Percentiles rank a stretch among this genome's conserved stretches.
Conservation (phyloP, 2,888 invertebrate genomes). For the Patella ulyssiponensis region DNA sequence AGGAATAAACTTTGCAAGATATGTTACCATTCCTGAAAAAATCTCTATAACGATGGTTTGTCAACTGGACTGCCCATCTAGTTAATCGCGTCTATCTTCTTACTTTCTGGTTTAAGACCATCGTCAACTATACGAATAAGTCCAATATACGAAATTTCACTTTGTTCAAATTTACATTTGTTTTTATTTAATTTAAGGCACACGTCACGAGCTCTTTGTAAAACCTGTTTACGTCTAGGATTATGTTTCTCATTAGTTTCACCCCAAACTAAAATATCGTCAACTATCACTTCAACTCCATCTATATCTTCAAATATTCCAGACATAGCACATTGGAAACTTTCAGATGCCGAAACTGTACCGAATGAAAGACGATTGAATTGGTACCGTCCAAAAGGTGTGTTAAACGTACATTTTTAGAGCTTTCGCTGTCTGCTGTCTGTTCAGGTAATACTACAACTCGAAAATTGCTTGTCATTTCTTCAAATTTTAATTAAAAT, state of each 20-base stretch:
- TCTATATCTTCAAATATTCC: constrained; percentile 31
- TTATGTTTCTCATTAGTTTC: constrained; percentile 32
- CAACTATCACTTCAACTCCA: constrained; percentile 35
- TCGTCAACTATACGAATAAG: too few species aligned
- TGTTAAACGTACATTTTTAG: constrained; percentile 22
- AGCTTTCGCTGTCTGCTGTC: too few species aligned
- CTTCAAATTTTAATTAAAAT: too few species aligned
- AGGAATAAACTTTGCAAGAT: constrained; percentile 40
- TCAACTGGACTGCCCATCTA: constrained; percentile 13
- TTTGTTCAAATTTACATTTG: constrained; percentile 29
- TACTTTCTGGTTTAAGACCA: constrained; percentile 32
- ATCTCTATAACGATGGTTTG: constrained; percentile 29
- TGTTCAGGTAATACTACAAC: too few species aligned
- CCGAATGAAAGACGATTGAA: constrained; percentile 38
- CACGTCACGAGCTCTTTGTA: neutral
- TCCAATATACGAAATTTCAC: constrained; percentile 22
- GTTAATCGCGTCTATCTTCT: constrained; percentile 30
- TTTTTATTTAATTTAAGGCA: constrained; percentile 23
- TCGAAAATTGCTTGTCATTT: too few species aligned
- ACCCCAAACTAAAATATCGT: constrained; percentile 40
- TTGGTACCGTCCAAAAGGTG: constrained; percentile 23
- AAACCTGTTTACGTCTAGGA: neutral
- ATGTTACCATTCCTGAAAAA: constrained; percentile 36
- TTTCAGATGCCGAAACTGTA: constrained; percentile 26
- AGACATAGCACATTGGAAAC: constrained; percentile 33